Conservation (phyloP, 2,797 vertebrate species). For the Paguma larvata region DNA sequence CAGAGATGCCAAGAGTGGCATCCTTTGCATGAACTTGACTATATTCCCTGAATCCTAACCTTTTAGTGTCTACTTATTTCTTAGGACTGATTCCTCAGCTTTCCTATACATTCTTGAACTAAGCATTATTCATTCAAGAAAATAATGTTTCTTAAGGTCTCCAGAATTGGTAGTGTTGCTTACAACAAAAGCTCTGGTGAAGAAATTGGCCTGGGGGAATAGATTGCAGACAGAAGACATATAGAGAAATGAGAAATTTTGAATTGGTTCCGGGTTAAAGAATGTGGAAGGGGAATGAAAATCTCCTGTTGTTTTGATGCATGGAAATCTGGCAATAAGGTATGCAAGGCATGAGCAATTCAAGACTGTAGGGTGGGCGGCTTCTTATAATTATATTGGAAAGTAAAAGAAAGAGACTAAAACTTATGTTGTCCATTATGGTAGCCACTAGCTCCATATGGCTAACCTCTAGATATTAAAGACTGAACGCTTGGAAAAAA, state of each 20-base stretch:
- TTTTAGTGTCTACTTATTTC: not conserved
- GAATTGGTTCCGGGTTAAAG: not conserved
- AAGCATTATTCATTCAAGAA: not conserved
- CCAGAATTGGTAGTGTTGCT: not conserved
- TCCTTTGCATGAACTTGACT: not conserved
- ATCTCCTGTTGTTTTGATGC: not conserved
- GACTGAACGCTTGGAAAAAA: not conserved
- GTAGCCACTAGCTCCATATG: not conserved
- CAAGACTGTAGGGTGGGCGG: not conserved
- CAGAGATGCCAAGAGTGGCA: not conserved
- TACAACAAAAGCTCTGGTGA: not conserved
- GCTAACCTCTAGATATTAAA: not conserved
- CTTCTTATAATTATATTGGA: not conserved
- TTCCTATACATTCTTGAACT: conserved; percentile 5
- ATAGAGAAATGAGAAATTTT: not conserved
- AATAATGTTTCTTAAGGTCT: not conserved
- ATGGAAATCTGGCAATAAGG: not conserved
- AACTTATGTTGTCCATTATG: not conserved
- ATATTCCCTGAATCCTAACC: not conserved
- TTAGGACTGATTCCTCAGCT: not conserved
- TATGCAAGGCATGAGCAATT: not conserved
- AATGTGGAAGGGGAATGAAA: not conserved
- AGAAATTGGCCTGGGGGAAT: not conserved
- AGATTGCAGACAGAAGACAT: not conserved
- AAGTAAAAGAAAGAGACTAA: not conserved